phyloP scores from a whole-genome alignment of 2,113 vertebrate genomes.

The Micromys minutus region DNA sequence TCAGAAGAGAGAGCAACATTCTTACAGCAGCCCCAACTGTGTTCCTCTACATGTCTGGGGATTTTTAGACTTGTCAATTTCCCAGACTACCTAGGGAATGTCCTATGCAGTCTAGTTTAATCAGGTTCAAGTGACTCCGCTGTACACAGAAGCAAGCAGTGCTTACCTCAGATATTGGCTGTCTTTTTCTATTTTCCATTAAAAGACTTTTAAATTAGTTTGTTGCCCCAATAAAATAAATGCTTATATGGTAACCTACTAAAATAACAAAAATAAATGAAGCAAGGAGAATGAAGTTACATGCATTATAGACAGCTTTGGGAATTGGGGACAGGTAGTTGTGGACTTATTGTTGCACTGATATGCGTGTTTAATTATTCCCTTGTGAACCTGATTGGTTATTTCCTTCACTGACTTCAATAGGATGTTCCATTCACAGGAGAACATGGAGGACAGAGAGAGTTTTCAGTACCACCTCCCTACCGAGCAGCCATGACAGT shows the following conservation, averaged over 20 bases:
- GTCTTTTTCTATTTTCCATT: background rate
- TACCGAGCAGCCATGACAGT: background rate
- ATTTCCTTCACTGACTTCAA: background rate
- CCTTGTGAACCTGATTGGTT: background rate
- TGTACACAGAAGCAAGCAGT: background rate
- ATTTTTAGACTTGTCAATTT: background rate
- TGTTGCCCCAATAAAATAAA: background rate
- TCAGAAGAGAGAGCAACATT: background rate
- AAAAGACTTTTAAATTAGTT: background rate
- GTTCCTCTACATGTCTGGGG: background rate
- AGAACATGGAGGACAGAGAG: background rate
- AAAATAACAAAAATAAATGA: constrained; percentile 21
- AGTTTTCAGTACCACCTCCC: background rate
- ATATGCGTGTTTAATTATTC: too few species aligned
- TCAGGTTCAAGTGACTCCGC: background rate
- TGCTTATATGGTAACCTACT: background rate
- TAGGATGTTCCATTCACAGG: background rate
- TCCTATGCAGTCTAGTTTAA: background rate
- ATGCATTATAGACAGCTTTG: background rate
- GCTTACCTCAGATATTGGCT: background rate
- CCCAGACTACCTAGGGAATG: background rate
- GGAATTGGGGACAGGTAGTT: background rate
- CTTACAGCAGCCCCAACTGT: background rate
- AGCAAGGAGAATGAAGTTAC: background rate
- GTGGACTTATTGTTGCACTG: too few species aligned